Evolutionary conservation across 2,113 vertebrate species (phyloP).

Genomic region (Perca flavescens): DNA sequence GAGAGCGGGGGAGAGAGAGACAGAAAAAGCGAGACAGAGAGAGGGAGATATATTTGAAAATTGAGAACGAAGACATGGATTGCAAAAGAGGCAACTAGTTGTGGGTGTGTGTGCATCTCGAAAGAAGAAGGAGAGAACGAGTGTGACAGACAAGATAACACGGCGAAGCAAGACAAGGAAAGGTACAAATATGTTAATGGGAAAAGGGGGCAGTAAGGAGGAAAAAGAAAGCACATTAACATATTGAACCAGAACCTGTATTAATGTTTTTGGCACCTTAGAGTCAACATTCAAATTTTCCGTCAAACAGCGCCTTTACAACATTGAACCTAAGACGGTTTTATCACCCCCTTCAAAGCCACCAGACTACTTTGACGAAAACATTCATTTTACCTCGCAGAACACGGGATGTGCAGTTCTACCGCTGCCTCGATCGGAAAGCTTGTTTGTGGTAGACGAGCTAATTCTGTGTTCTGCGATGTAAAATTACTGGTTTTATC

Average conservation of each 20-base stretch:
- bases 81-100: neutral
- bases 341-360: no score
- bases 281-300: no score
- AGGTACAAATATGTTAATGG: neutral
- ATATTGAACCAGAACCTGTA: neutral
- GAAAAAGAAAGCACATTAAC: neutral
- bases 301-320: no score
- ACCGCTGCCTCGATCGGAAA: no score
- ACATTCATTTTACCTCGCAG: no score
- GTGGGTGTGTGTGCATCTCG: neutral
- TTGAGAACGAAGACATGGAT: neutral
- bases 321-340: no score
- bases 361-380: no score
- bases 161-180: neutral
- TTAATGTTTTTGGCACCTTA: no score
- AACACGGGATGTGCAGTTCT: no score
- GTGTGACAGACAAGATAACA: neutral
- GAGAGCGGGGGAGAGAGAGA: neutral
- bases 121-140: neutral
- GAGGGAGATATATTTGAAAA: conserved; percentile 5
- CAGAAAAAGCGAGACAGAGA: neutral
- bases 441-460: no score
- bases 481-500: no score
- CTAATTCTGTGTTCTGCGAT: no score
- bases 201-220: neutral